Evolutionary conservation across 2,888 invertebrate species (phyloP).

Genomic region (Andrena minutula): DNA sequence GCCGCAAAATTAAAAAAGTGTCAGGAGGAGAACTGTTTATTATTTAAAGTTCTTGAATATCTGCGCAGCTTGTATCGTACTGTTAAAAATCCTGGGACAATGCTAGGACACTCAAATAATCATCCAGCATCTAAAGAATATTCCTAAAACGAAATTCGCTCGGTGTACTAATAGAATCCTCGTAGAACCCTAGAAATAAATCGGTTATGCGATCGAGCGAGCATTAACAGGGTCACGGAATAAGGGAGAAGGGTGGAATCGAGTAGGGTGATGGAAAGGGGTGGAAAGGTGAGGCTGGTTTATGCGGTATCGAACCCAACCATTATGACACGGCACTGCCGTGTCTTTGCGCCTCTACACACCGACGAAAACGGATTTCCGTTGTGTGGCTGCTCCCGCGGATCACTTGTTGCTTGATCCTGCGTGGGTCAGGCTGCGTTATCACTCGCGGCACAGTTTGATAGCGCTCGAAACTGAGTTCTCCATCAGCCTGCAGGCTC

Average conservation of each 20-base stretch:
- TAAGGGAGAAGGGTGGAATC: slow-evolving; percentile 53
- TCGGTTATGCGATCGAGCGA: slow-evolving; percentile 46
- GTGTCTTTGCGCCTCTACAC: slow-evolving; percentile 62
- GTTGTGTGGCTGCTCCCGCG: slow-evolving; percentile 56
- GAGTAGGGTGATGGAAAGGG: slow-evolving; percentile 56
- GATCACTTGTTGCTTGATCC: slow-evolving; percentile 74
- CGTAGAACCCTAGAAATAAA: slow-evolving; percentile 2
- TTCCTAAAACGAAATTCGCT: background rate
- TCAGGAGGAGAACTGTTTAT: too few species aligned
- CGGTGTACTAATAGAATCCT: background rate
- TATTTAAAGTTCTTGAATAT: too few species aligned
- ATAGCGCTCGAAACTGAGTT: background rate
- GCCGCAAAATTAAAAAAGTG: background rate
- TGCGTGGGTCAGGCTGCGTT: slow-evolving; percentile 45
- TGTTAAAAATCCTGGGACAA: too few species aligned
- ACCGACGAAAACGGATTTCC: slow-evolving; percentile 59
- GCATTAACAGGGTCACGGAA: slow-evolving; percentile 51
- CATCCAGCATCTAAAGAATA: background rate
- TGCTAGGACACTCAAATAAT: background rate
- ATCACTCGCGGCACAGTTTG: slow-evolving; percentile 29
- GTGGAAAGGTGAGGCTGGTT: slow-evolving; percentile 66
- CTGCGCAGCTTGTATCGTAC: too few species aligned
- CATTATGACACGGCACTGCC: slow-evolving; percentile 57
- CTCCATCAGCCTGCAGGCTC: background rate
- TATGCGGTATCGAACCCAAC: slow-evolving; percentile 64